These are phyloP conservation scores for Rallus crepitans DNA, from an alignment of 2,797 vertebrate species.

Conservation along the genomic window DNA sequence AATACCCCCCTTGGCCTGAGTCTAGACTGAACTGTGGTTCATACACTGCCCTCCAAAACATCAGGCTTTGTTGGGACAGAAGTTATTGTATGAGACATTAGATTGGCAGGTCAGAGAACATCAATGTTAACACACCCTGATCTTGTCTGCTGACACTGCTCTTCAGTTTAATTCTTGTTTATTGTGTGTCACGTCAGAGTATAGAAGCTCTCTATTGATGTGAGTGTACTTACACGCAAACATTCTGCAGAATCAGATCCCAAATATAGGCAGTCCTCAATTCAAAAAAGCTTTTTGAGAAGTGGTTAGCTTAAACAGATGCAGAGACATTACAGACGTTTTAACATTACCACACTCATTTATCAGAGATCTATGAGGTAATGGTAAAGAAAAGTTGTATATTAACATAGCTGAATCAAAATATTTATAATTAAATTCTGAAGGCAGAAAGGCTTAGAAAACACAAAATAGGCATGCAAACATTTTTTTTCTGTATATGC, in stretches of 20 bases:
- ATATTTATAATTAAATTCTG: neutral
- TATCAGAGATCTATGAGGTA: neutral
- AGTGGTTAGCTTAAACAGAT: neutral
- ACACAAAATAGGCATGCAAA: neutral
- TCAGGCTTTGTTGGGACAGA: neutral
- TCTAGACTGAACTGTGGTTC: neutral
- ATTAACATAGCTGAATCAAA: neutral
- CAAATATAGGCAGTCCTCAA: neutral
- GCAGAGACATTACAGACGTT: neutral
- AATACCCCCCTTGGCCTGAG: neutral
- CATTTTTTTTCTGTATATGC: neutral
- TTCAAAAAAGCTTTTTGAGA: neutral
- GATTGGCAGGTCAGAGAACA: conserved; percentile 3
- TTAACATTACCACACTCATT: neutral
- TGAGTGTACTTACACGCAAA: neutral
- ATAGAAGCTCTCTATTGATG: neutral
- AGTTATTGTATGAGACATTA: neutral
- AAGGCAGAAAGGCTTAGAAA: neutral
- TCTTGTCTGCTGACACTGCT: conserved; percentile 11
- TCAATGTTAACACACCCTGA: neutral
- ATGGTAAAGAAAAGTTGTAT: neutral
- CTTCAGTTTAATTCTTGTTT: conserved; percentile 31
- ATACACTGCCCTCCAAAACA: neutral
- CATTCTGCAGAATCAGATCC: neutral
- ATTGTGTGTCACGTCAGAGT: neutral